These are phyloP conservation scores for Drosophila insularis DNA, from an alignment of 1,140 invertebrate genomes.

Conservation along the genomic window DNA sequence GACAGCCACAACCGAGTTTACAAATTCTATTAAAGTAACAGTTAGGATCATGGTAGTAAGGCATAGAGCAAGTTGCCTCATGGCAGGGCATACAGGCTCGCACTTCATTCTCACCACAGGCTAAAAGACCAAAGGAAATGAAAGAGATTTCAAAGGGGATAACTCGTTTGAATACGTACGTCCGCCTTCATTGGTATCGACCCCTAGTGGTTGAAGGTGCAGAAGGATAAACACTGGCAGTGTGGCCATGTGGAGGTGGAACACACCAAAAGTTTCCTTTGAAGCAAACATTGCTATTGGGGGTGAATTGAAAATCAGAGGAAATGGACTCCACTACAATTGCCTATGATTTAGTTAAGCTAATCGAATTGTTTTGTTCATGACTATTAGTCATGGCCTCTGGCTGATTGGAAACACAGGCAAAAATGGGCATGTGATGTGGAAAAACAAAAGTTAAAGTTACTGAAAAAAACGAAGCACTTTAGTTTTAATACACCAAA, in stretches of 20 bases:
- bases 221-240: background rate
- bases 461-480: too few species aligned
- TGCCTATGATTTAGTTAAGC: constrained; percentile 17
- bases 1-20: constrained; percentile 49
- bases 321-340: background rate
- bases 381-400: constrained; percentile 42
- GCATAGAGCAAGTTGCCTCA: constrained; percentile 34
- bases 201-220: background rate
- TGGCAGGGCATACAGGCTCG: constrained; percentile 40
- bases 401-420: background rate
- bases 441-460: background rate
- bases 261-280: constrained; percentile 11
- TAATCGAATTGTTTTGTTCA: constrained; percentile 32
- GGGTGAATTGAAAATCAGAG: background rate
- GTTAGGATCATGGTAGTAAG: background rate
- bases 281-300: constrained; percentile 10
- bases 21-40: constrained; percentile 14
- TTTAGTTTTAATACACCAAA: background rate
- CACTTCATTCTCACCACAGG: constrained; percentile 52
- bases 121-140: constrained; percentile 17
- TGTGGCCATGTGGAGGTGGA: background rate
- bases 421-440: background rate
- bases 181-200: background rate
- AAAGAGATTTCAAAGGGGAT: background rate
- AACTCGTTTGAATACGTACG: constrained; percentile 38